Base-by-base conservation (phyloP, 2,797 vertebrate genomes). In the Pogoniulus pusillus region DNA sequence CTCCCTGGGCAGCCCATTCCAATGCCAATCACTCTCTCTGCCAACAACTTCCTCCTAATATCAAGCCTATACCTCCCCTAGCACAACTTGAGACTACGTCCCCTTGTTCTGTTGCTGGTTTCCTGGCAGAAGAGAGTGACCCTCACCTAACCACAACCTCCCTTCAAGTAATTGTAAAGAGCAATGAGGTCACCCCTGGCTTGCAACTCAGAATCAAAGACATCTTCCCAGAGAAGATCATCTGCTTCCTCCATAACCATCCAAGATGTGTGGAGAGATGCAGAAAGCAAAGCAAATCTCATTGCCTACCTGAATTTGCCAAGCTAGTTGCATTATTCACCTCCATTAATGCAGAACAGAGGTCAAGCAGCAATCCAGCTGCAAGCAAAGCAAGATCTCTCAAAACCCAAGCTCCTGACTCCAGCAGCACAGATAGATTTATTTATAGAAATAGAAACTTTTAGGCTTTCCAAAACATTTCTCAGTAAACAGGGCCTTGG, bases 391-490 rank as follows among this genome's bases (percentile, higher is more conserved):
- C 3, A 53, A 70, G 51, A 59, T 19, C 43, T 43, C 39, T 54
- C 65, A 63, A 57, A 89, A 77, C 74, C 12, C 6, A 10, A n/a
- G 23, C 78, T 71, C 35, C 68, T 58, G 54, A 66, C 16, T 90
- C 45, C 14, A 59, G 39, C 22, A 63, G 7, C 22, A 71, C 41
- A 74, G 58, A 63, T 12, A 10, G 54, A 39, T 41, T 90, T 90
- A 81, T 86, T 88, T 86, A 74, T 35, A 90, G 81, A 79, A 91
- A 74, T 30, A 78, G 59, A 60, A 92, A 69, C 19, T 70, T 90
- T 88, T 54, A 78, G 26, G 70, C 24, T 82, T 74, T 89, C 63
- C 49, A 77, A 73, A 86, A 62, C 37, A n/a, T 74, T 89, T 87
- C 49, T 89, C 37, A 64, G 30, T 39, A 83, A 91, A 85, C 7